phyloP scores from a whole-genome alignment of 1,140 invertebrate species.

The Bombus cullumanus region DNA sequence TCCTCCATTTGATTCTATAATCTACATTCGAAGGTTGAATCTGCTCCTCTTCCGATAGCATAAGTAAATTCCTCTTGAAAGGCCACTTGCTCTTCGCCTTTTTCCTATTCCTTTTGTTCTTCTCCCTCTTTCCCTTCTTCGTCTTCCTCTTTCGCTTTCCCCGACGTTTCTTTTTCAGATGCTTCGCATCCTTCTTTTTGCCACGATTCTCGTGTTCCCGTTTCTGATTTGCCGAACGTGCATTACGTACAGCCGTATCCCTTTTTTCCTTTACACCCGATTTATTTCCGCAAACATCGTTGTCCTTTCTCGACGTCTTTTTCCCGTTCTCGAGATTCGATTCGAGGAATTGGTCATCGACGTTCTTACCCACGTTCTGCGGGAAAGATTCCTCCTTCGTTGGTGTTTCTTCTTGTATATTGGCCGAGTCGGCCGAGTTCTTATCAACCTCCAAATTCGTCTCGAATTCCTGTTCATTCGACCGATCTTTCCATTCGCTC shows the following conservation, averaged over 20 bases:
- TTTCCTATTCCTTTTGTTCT: constrained; percentile 41
- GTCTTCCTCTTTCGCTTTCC: constrained; percentile 49
- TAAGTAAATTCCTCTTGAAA: constrained; percentile 57
- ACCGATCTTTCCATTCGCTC: too few relatives aligned
- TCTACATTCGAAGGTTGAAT: neutral
- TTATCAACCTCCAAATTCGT: neutral
- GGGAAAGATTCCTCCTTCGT: neutral
- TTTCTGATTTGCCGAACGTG: neutral
- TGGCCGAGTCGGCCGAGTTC: neutral
- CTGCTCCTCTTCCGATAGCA: constrained; percentile 37
- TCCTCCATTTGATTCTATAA: neutral
- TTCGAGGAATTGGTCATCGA: neutral
- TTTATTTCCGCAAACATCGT: neutral
- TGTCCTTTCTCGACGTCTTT: neutral
- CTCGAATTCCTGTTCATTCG: neutral
- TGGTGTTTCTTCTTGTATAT: neutral
- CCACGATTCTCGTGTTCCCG: neutral
- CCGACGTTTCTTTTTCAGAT: constrained; percentile 5
- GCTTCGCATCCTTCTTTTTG: constrained; percentile 30
- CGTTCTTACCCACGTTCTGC: neutral
- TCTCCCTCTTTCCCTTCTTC: constrained; percentile 47
- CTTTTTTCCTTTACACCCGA: constrained; percentile 1
- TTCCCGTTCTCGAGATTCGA: neutral
- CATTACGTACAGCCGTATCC: neutral
- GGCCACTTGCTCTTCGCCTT: constrained; percentile 40